Evolutionary conservation across 1,140 invertebrate genomes (phyloP), one percentile per base, ranked within the genome.

Genomic region (Calosoma granatense): DNA sequence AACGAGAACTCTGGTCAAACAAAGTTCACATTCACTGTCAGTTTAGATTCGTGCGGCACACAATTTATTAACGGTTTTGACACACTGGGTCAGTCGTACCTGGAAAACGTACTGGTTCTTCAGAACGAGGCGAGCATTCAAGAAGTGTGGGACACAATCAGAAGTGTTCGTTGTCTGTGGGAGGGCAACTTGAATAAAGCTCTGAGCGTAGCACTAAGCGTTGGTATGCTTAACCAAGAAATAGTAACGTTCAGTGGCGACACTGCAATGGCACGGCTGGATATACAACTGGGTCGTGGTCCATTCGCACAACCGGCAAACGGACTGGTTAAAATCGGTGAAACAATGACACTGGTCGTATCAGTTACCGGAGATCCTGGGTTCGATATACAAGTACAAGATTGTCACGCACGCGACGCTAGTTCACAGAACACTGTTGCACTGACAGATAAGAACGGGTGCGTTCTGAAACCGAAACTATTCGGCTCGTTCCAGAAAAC

Each of bases 401-500:
- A 90, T 61, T 92, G 90, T 64, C 72, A 85, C 20, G 88, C 88
- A 2, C 79, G 82, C 26, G 88, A 92, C 63, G 75, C 80, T 2
- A 72, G 76, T 0, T 79, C 76, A 1, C 76, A 78, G 20, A 85
- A 88, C 61, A 70, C 79, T 2, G 78, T 90, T 9, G 75, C 80
- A 6, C 68, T 92, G 11, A 90, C 86, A 1, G 88, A 92, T 66
- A 79, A 81, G 51, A 76, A 82, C 23, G 90, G 90, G 6, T 93
- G 90, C 63, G 81, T 90, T 11, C 64, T 90, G 1, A 90, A 90
- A 70, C 84, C 87, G 0, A 92, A 92, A 71, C 66, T 92, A 1
- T 89, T 90, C 66, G 87, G 85, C 2, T 79, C 84, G 1, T 90
- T 90, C 81, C 85, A 88, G 64, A 88, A 87, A 62, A 89, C 86